Percentiles rank a stretch among this genome's conserved stretches.
Conservation (phyloP, 2,797 vertebrate species). For the Lepilemur septentrionalis region DNA sequence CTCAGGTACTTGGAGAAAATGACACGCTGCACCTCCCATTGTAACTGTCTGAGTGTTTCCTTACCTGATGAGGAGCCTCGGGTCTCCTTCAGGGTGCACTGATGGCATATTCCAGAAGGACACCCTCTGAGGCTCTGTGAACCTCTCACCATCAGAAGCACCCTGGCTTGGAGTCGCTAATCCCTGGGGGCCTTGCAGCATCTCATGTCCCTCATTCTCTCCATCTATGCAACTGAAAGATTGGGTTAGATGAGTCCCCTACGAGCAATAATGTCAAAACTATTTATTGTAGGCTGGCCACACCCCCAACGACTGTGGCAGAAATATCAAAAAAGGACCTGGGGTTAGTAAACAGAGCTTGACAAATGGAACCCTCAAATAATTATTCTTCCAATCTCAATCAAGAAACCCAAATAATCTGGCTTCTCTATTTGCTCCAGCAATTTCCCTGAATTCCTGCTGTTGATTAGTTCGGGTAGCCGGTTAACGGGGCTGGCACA, state of each 20-base stretch:
- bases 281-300: background rate
- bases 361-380: constrained; percentile 48
- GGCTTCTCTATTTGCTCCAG: constrained; percentile 60
- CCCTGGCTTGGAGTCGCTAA: background rate
- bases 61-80: background rate
- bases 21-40: no score
- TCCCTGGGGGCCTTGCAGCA: background rate
- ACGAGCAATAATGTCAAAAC: background rate
- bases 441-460: constrained; percentile 25
- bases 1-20: background rate
- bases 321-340: constrained; percentile 14
- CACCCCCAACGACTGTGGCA: background rate
- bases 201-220: background rate
- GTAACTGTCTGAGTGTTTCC: background rate
- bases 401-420: constrained; percentile 59
- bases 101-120: background rate
- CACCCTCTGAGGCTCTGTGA: background rate
- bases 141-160: background rate
- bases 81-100: background rate
- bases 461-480: constrained; percentile 59
- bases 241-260: background rate
- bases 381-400: constrained; percentile 57
- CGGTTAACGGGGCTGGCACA: constrained; percentile 50
- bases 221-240: background rate
- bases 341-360: constrained; percentile 50